Evolutionary conservation across 2,888 invertebrate genomes (phyloP).

Genomic region (Diplazon laetatorius): DNA sequence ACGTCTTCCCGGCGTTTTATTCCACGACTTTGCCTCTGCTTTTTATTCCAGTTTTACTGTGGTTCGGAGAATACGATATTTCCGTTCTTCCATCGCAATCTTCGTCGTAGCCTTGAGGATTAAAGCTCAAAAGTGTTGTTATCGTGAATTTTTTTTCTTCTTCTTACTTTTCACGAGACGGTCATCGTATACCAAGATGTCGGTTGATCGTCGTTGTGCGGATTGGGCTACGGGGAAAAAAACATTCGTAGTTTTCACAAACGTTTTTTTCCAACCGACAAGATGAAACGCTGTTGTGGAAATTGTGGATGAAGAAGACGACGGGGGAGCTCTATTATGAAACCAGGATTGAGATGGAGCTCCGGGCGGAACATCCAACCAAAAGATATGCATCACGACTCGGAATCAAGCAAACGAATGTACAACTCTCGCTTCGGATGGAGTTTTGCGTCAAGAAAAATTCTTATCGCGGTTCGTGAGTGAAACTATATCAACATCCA

Average conservation of each 20-base stretch:
- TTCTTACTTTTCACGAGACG: neutral
- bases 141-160: too few species aligned
- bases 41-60: neutral
- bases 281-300: neutral
- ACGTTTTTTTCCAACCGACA: neutral
- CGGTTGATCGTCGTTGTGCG: neutral
- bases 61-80: too few species aligned
- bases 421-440: constrained; percentile 45
- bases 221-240: neutral
- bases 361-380: neutral
- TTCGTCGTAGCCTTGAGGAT: neutral
- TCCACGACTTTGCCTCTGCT: neutral
- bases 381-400: constrained; percentile 10
- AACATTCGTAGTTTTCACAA: neutral
- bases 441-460: constrained; percentile 17
- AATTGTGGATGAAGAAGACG: neutral
- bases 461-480: neutral
- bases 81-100: too few species aligned
- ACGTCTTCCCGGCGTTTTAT: neutral
- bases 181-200: neutral
- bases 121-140: neutral
- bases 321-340: neutral
- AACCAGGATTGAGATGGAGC: neutral
- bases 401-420: constrained; percentile 42
- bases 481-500: constrained; percentile 48